Conservation (phyloP, 2,888 invertebrate species). For the Smittia sp. region DNA sequence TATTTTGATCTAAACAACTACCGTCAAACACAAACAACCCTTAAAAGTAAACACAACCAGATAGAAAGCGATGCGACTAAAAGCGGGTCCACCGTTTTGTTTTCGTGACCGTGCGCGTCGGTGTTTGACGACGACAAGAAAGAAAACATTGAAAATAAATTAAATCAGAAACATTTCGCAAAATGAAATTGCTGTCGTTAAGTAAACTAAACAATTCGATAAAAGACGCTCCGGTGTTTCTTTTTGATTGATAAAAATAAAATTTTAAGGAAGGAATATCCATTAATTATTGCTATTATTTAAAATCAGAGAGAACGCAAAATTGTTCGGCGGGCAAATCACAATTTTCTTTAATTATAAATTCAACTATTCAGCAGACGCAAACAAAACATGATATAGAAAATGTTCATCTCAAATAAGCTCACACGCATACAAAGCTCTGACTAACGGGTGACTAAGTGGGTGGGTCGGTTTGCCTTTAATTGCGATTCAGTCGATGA, state of each 20-base stretch:
- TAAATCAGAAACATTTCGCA: slow-evolving; percentile 19
- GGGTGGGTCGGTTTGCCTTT: too few relatives aligned
- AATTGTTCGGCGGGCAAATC: background rate
- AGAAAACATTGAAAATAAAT: slow-evolving; percentile 15
- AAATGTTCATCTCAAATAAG: slow-evolving; percentile 5
- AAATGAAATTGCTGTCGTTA: slow-evolving; percentile 36
- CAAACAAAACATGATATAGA: slow-evolving; percentile 6
- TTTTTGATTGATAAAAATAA: slow-evolving; percentile 17
- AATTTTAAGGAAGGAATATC: slow-evolving; percentile 37
- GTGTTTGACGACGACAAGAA: background rate
- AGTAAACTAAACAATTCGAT: slow-evolving; percentile 21
- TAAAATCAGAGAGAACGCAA: slow-evolving; percentile 16
- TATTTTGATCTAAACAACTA: slow-evolving; percentile 42
- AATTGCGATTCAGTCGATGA: too few relatives aligned
- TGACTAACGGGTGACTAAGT: too few relatives aligned
- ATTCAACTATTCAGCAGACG: background rate
- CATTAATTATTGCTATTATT: slow-evolving; percentile 41
- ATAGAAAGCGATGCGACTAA: background rate
- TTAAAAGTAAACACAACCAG: slow-evolving; percentile 7
- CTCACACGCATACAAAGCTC: background rate
- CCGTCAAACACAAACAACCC: slow-evolving; percentile 30
- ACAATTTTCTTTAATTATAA: background rate
- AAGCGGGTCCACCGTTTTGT: background rate
- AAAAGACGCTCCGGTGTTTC: slow-evolving; percentile 34
- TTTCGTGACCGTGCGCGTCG: background rate